Evolutionary conservation across 2,888 invertebrate species (phyloP).

Genomic region (Cryptus viduatorius): DNA sequence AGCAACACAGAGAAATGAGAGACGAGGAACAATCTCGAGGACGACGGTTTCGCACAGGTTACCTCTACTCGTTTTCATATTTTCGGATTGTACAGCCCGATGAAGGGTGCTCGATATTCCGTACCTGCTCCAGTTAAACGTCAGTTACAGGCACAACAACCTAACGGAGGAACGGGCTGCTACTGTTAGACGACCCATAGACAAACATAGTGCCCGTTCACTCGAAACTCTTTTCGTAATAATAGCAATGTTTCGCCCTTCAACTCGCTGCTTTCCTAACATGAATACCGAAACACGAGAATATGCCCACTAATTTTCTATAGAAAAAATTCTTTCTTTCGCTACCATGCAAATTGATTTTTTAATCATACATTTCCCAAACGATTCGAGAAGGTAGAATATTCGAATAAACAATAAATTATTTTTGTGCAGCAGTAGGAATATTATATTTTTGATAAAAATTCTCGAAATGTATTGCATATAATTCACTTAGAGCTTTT

Average conservation of each 20-base stretch:
- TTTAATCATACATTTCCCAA: not conserved
- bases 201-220: constrained; percentile 40
- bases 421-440: not conserved
- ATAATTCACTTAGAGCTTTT: not conserved
- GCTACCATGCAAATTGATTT: not conserved
- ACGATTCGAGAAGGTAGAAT: not conserved
- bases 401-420: not conserved
- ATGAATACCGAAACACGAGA: not conserved
- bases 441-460: not conserved
- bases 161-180: constrained; percentile 68
- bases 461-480: not conserved
- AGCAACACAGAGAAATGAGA: not conserved
- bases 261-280: not conserved
- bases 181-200: constrained; percentile 61
- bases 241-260: not conserved
- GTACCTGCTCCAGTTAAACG: constrained; percentile 81
- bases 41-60: constrained; percentile 8
- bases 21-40: not conserved
- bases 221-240: constrained; percentile 26
- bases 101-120: constrained; percentile 64
- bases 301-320: not conserved
- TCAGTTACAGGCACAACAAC: constrained; percentile 69
- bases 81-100: constrained; percentile 64
- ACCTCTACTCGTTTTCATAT: constrained; percentile 60
- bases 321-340: not conserved